These are phyloP conservation scores for Lasioglossum baleicum DNA, from an alignment of 1,140 invertebrate species.

Conservation along the genomic window DNA sequence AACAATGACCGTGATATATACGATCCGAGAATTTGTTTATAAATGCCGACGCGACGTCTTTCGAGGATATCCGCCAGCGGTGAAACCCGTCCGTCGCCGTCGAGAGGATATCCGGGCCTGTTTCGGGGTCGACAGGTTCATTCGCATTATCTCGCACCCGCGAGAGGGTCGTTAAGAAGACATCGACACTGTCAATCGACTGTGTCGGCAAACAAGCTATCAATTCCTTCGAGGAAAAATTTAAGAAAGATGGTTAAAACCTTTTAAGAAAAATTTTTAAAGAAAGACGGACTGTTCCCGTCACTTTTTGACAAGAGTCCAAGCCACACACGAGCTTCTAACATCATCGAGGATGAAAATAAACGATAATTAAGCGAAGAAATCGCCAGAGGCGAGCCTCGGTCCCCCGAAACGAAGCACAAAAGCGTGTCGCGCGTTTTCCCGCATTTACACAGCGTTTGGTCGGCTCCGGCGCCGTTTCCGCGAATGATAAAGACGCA, in stretches of 20 bases:
- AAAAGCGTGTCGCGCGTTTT: neutral
- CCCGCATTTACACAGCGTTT: neutral
- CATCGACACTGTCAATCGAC: neutral
- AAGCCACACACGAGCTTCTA: no score
- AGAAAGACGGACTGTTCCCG: no score
- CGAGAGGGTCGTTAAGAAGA: slow-evolving; percentile 43
- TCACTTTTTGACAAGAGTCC: no score
- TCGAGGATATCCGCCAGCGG: slow-evolving; percentile 42
- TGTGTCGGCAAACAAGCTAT: no score
- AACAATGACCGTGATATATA: slow-evolving; percentile 69
- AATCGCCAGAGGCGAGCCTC: no score
- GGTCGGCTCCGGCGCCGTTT: neutral
- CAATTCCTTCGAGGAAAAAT: no score
- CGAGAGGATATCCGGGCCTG: slow-evolving; percentile 38
- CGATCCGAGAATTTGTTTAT: slow-evolving; percentile 73
- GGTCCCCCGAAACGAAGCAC: no score
- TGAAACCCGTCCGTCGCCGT: slow-evolving; percentile 42
- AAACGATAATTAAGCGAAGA: no score
- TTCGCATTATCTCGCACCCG: slow-evolving; percentile 23
- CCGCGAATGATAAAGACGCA: neutral
- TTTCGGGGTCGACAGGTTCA: slow-evolving; percentile 33
- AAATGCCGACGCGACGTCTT: slow-evolving; percentile 61
- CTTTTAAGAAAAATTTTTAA: no score
- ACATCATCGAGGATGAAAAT: no score
- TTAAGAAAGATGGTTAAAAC: no score